phyloP scores from a whole-genome alignment of 2,888 invertebrate species.

The Strigamia transsilvanica region DNA sequence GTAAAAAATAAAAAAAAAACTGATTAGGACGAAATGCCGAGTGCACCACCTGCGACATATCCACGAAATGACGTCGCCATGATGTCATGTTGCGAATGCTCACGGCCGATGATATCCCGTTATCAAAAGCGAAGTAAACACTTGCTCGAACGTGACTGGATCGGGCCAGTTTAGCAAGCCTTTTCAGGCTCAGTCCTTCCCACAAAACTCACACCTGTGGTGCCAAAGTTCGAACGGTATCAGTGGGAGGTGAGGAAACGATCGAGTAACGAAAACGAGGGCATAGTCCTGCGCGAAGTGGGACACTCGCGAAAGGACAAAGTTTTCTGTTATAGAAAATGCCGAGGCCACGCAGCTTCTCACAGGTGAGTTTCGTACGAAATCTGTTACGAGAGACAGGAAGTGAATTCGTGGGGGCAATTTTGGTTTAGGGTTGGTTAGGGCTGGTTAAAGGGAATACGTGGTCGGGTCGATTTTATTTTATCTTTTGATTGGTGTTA shows the following conservation, averaged over 20 bases:
- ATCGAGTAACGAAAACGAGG: neutral
- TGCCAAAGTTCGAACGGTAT: neutral
- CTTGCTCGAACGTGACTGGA: neutral
- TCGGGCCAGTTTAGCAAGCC: neutral
- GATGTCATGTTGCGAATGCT: neutral
- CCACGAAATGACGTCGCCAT: neutral
- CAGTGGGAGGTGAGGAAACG: neutral
- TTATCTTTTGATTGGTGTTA: too few species aligned
- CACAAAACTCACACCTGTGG: neutral
- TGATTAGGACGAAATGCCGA: too few species aligned
- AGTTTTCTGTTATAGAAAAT: too few species aligned
- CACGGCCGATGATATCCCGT: neutral
- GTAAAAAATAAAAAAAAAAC: too few species aligned
- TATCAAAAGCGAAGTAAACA: slow-evolving; percentile 7
- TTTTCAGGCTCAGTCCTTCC: neutral
- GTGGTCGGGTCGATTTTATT: too few species aligned
- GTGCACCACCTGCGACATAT: too few species aligned
- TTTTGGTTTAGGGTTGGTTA: too few species aligned
- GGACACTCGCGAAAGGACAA: neutral
- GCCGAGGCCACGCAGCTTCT: neutral
- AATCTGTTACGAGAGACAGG: neutral
- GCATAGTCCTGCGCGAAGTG: too few species aligned
- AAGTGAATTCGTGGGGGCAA: too few species aligned
- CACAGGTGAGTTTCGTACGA: neutral
- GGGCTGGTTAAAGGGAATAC: too few species aligned